Conservation (phyloP, 2,888 invertebrate genomes). For the Linnaemya vulpina region DNA sequence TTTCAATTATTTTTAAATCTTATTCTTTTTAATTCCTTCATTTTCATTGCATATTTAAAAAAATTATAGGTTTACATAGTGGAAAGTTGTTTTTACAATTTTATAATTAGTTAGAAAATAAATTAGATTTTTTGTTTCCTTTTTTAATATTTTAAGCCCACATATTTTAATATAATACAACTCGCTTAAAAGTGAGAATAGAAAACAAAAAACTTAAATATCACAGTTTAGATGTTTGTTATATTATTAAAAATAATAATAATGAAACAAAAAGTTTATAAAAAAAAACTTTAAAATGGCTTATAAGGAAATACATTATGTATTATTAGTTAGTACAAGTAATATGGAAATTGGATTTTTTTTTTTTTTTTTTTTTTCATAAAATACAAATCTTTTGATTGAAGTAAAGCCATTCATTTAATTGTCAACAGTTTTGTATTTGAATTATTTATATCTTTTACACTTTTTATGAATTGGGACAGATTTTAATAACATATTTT, state of each 20-base stretch:
- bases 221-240: conserved; percentile 78
- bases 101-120: conserved; percentile 44
- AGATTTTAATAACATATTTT: not conserved
- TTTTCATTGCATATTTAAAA: conserved; percentile 9
- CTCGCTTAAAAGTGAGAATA: conserved; percentile 43
- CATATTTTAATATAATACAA: conserved; percentile 31
- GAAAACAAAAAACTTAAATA: conserved; percentile 80
- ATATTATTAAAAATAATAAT: conserved; percentile 64
- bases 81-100: conserved; percentile 51
- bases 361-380: not conserved
- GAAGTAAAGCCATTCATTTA: conserved; percentile 19
- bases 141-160: conserved; percentile 33
- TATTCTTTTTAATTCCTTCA: conserved; percentile 13
- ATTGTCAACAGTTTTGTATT: not conserved
- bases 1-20: not conserved
- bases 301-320: conserved; percentile 28
- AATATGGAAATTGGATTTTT: conserved; percentile 8
- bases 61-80: conserved; percentile 34
- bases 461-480: not conserved
- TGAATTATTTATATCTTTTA: not conserved
- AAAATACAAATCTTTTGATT: conserved; percentile 16
- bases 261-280: conserved; percentile 20
- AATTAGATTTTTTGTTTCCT: conserved; percentile 49
- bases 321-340: not conserved
- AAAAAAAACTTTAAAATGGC: conserved; percentile 29